Base-by-base conservation (phyloP, 2,888 invertebrate species). In the Atrina japonica region DNA sequence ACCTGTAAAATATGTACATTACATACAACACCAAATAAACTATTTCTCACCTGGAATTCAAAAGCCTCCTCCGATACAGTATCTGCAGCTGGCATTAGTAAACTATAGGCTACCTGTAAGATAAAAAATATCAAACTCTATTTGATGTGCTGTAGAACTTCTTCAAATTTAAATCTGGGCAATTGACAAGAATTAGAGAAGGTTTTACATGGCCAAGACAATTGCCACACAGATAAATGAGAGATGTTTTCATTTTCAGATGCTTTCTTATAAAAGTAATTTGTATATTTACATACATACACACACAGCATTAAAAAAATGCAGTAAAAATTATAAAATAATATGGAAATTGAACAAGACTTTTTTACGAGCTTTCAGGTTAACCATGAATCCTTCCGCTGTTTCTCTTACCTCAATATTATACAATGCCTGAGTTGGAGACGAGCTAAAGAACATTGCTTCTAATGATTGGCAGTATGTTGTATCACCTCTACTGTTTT, bases 51-150 rank as follows among this genome's bases (percentile, higher is more conserved):
- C 85, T 89, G 90, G 89, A 95, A 94, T 82, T 94, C 93, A 88
- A 93, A 93, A 3, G 94, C 93, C 88, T 94, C 94, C 60, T 92
- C 91, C 43, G 96, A 93, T 81, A 94, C 92, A 14, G 87, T 86
- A 66, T 87, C 87, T 47, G 78, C 75, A 7, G 97, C 96, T 16
- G 98, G 98, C 95, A 98, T 96, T 76, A 98, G 92, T 90, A 97
- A 93, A 75, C 96, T 95, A 91, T 98, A 97, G 73, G 97, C 92
- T 58, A 97, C 94, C 94, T 94, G 43, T 16, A 50, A 67, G 35
- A 55, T 21, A 30, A 9, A 18, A 43, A n/a, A n/a, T n/a, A n/a
- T n/a, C n/a, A n/a, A n/a, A n/a, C n/a, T n/a, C n/a, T n/a, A n/a
- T n/a, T n/a, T n/a, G n/a, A n/a, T n/a, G n/a, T n/a, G n/a, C n/a